Evolutionary conservation across 2,888 invertebrate genomes (phyloP).

Genomic region (Drosophila sordidula): DNA sequence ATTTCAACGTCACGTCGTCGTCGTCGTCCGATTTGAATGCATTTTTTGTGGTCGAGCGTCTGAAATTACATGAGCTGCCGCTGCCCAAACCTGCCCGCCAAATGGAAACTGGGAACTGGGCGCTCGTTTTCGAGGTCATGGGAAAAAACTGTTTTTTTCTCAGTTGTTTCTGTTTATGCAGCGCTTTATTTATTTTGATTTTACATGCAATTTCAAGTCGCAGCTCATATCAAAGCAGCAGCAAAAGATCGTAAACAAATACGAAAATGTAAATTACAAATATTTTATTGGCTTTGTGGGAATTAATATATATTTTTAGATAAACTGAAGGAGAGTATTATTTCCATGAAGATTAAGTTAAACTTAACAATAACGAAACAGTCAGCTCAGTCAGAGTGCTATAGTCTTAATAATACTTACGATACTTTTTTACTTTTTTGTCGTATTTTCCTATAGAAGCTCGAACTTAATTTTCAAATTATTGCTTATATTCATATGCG

Average conservation of each 20-base stretch:
- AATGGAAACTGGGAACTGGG: conserved; percentile 36
- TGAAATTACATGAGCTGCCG: conserved; percentile 70
- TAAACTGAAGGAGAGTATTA: not conserved
- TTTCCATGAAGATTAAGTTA: not conserved
- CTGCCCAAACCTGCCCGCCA: conserved; percentile 42
- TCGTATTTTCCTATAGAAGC: too few relatives aligned
- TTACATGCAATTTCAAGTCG: conserved; percentile 54
- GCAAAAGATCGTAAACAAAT: conserved; percentile 11
- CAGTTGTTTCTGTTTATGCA: conserved; percentile 30
- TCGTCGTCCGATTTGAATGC: conserved; percentile 65
- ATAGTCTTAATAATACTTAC: too few relatives aligned
- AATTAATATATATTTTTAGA: not conserved
- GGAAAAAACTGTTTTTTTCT: conserved; percentile 67
- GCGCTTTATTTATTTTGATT: conserved; percentile 60
- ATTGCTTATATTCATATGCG: too few relatives aligned
- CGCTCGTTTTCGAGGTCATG: conserved; percentile 82
- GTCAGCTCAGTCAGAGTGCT: too few relatives aligned
- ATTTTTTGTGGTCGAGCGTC: conserved; percentile 56
- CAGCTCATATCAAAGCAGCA: not conserved
- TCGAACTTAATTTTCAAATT: too few relatives aligned
- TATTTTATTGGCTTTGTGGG: conserved; percentile 1
- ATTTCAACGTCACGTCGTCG: conserved; percentile 80
- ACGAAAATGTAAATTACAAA: conserved; percentile 10
- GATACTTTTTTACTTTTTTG: too few relatives aligned
- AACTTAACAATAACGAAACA: too few relatives aligned